Evolutionary conservation across 2,113 vertebrate genomes (phyloP).

Genomic region (Myiopsitta monachus): DNA sequence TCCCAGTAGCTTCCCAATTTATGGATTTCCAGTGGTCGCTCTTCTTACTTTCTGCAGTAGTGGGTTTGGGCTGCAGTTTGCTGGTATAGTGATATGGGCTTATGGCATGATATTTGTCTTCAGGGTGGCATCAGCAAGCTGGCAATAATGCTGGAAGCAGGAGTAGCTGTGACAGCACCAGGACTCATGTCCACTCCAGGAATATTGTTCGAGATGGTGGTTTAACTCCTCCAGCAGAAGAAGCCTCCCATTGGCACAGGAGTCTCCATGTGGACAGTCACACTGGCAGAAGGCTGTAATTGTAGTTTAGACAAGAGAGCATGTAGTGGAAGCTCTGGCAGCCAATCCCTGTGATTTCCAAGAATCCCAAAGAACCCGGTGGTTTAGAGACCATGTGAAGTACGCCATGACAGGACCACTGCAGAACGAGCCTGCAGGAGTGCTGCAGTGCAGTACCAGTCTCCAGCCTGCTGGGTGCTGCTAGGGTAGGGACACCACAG

Average conservation of each 20-base stretch:
- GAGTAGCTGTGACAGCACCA: neutral
- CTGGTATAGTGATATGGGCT: neutral
- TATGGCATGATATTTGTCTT: neutral
- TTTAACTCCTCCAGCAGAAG: neutral
- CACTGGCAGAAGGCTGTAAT: neutral
- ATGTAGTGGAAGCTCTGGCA: neutral
- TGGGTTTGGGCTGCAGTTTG: neutral
- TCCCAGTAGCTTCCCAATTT: rapidly evolving
- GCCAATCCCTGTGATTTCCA: neutral
- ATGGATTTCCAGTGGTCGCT: neutral
- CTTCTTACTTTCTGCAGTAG: neutral
- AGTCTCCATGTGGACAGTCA: neutral
- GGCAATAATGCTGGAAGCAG: neutral
- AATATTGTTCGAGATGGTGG: neutral
- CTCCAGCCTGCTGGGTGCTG: neutral
- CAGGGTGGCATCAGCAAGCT: neutral
- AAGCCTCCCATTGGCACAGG: neutral
- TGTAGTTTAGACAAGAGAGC: neutral
- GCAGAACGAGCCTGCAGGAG: neutral
- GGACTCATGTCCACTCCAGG: neutral
- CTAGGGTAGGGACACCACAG: neutral
- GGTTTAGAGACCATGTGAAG: neutral
- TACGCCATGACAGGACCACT: neutral
- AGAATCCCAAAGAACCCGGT: neutral
- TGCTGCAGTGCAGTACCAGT: neutral